These are phyloP conservation scores for Ochropleura leucogaster DNA, from an alignment of 2,888 invertebrate species.

Conservation along the genomic window DNA sequence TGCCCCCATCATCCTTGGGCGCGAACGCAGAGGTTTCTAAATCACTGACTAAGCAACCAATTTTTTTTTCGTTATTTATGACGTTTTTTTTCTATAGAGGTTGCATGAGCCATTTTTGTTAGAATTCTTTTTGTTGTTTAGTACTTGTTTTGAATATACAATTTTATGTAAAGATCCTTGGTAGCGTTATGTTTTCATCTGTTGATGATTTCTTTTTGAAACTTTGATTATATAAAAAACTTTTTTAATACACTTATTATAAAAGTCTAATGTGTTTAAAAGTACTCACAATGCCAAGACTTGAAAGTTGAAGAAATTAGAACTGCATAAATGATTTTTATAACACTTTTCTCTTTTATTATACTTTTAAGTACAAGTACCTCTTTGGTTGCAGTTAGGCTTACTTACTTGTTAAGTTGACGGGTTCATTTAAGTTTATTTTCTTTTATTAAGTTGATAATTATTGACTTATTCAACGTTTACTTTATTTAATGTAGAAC, in stretches of 20 bases:
- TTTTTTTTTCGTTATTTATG: slow-evolving; percentile 71
- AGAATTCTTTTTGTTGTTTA: slow-evolving; percentile 28
- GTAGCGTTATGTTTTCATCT: background rate
- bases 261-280: background rate
- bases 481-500: slow-evolving; percentile 7
- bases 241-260: too few relatives aligned
- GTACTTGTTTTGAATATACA: background rate
- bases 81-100: too few relatives aligned
- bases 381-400: background rate
- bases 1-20: slow-evolving; percentile 74
- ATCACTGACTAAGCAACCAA: slow-evolving; percentile 81
- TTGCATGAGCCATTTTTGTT: slow-evolving; percentile 52
- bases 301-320: background rate
- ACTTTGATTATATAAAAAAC: background rate
- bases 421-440: background rate
- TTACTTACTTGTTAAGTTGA: background rate
- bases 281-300: background rate
- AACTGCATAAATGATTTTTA: background rate
- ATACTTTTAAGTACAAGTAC: too few relatives aligned
- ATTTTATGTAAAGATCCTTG: background rate
- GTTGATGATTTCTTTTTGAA: background rate
- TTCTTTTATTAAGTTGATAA: background rate
- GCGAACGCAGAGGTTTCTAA: slow-evolving; percentile 90
- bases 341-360: background rate
- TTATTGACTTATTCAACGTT: slow-evolving; percentile 2